Evolutionary conservation across 2,888 invertebrate genomes (phyloP), one percentile per base, ranked within the genome.

Genomic region (Pyrrhia umbra): DNA sequence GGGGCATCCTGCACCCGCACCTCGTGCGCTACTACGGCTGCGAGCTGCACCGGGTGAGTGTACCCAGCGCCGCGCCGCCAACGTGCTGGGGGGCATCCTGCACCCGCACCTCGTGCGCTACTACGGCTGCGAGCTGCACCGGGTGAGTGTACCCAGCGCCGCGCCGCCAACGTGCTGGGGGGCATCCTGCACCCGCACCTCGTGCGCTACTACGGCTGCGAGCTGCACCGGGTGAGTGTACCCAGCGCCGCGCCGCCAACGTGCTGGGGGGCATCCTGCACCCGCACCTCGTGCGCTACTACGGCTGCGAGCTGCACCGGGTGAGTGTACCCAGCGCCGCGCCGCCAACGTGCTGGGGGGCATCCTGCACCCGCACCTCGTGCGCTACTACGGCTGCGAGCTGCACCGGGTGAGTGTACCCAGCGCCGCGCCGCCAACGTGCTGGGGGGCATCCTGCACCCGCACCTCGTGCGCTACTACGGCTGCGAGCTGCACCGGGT

Each of bases 401-500:
- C 97, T 99, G 75, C 98, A 98, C n/a, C n/a, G n/a, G n/a, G n/a
- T n/a, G n/a, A n/a, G n/a, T n/a, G n/a, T n/a, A n/a, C 97, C 0
- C 96, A 98, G 62, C 97, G 97, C 88, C 96, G 97, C 9, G 97
- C 98, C 4, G 97, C 98, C 43, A 98, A 98, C 89, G 99, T 98
- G 85, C 96, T 99, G 82, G 98, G 98, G 92, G 98, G 98, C 18
- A 97, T 99, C 67, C 95, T 96, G 63, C 98, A 99, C 85, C 96
- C 96, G 70, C 97, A 98, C 92, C 96, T 99, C 51, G 98, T 99
- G 57, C 96, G 97, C 43, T 98, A 99, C 94, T 98, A 98, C 91
- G 99, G 99, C 68, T 97, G 98, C 69, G 99, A 99, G 93, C 97
- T 99, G 75, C 98, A 98, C n/a, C n/a, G n/a, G n/a, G n/a, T n/a